Base-by-base conservation (phyloP, 2,797 vertebrate genomes). In the Danio aesculapii region DNA sequence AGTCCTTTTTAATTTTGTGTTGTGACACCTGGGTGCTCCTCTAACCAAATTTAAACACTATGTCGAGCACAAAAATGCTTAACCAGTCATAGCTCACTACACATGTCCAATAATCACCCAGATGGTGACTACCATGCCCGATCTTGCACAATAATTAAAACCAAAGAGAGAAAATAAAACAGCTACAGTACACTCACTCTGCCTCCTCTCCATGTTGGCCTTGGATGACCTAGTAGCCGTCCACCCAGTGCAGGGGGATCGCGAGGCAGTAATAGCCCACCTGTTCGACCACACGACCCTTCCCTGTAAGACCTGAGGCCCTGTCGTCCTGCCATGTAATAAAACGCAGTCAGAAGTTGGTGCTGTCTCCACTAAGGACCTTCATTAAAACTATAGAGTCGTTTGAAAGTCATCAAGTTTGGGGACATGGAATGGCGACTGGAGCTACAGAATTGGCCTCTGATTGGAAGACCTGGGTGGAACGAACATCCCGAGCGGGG, bases 71-170 rank as follows among this genome's bases (percentile, higher is more conserved):
- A 16, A 75, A 69, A 84, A 53, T 83, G 79, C 66, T 84, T 79
- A 53, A 80, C 72, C 75, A 83, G 73, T 81, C 82, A 75, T 76
- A 58, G 59, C 72, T 75, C 70, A 75, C 46, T 68, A 81, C 81
- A 77, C 72, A 81, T 74, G 58, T 77, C 75, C 84, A 89, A 88
- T 90, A 84, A 88, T 85, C 57, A 68, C 81, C 81, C 87, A 89
- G 87, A 89, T 85, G 81, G 86, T 61, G 81, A 77, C 49, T 16
- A 49, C 70, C 68, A 81, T 19, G n/a, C 76, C 75, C 46, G 68
- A 81, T 58, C 86, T 68, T 77, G 75, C 74, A 79, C 69, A 66
- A 49, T 80, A 83, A 86, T 86, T 85, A 83, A 79, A 83, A 81
- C 13, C 39, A 62, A 62, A 75, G 61, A 39, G 55, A 70, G 58